Evolutionary conservation across 1,140 invertebrate genomes (phyloP).

Genomic region (Phymorhynchus buccinoides): DNA sequence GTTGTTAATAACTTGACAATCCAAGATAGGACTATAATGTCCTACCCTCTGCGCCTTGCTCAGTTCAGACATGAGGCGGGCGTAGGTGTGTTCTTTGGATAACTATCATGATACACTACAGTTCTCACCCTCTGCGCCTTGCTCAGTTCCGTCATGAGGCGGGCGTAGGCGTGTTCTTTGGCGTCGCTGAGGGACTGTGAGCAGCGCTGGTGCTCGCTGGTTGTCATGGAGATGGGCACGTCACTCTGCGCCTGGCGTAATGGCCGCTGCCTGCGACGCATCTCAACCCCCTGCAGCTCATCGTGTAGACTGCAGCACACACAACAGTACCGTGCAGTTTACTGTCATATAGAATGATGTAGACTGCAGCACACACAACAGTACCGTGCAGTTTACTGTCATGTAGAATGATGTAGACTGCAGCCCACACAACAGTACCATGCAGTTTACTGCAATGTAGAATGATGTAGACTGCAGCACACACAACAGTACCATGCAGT

Average conservation of each 20-base stretch:
- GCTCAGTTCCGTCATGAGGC: conserved; percentile 80
- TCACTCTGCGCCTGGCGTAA: conserved; percentile 64
- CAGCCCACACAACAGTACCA: too few relatives aligned
- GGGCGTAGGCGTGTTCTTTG: conserved; percentile 79
- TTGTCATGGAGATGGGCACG: conserved; percentile 50
- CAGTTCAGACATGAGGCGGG: conserved; percentile 80
- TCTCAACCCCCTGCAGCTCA: conserved; percentile 13
- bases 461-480: too few relatives aligned
- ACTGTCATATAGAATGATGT: too few relatives aligned
- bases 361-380: too few relatives aligned
- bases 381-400: too few relatives aligned
- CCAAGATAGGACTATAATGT: too few relatives aligned
- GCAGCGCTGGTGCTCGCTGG: conserved; percentile 46
- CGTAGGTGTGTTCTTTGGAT: conserved; percentile 79
- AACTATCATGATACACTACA: too few relatives aligned
- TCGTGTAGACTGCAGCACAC: neutral
- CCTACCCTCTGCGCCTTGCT: conserved; percentile 78
- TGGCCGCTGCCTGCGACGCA: conserved; percentile 20
- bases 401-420: too few relatives aligned
- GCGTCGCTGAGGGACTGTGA: conserved; percentile 76
- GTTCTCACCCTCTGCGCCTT: conserved; percentile 77
- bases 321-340: too few relatives aligned
- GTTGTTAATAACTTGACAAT: too few relatives aligned
- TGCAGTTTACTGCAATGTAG: too few relatives aligned
- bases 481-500: too few relatives aligned